phyloP scores from a whole-genome alignment of 2,113 vertebrate genomes.

The Stomatorhinus ivindoensis region DNA sequence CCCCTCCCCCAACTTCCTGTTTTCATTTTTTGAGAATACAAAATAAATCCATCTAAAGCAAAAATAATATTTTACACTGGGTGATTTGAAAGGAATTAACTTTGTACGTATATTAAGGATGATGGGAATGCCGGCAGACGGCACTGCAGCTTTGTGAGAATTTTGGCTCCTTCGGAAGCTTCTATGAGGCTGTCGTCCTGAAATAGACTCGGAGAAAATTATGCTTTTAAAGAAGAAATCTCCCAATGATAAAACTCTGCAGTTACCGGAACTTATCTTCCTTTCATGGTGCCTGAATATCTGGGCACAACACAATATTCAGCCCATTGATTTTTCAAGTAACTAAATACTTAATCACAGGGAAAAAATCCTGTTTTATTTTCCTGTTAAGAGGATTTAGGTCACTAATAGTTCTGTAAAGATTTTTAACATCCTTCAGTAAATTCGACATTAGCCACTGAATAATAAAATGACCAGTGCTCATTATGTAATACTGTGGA shows the following conservation, averaged over 20 bases:
- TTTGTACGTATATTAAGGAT: slow-evolving; percentile 35
- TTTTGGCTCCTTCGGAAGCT: slow-evolving; percentile 31
- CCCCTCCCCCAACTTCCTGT: slow-evolving; percentile 5
- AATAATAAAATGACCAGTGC: neutral
- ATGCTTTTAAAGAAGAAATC: neutral
- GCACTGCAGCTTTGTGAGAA: slow-evolving; percentile 39
- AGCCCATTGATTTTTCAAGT: neutral
- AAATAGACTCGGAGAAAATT: neutral
- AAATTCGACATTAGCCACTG: neutral
- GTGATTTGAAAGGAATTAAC: slow-evolving; percentile 39
- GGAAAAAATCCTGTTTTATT: neutral
- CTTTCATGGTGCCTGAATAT: neutral
- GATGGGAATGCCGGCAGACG: slow-evolving; percentile 40
- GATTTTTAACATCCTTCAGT: neutral
- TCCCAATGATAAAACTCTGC: neutral
- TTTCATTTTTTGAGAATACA: slow-evolving; percentile 23
- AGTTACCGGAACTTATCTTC: neutral
- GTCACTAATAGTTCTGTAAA: neutral
- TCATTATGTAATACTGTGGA: neutral
- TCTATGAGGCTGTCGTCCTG: slow-evolving; percentile 24
- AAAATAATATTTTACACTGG: slow-evolving; percentile 25
- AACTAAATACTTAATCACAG: neutral
- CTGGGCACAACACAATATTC: neutral
- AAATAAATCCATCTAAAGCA: slow-evolving; percentile 27
- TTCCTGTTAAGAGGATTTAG: neutral